Base-by-base conservation (phyloP, 1,140 invertebrate genomes). In the Drosophila neocordata region DNA sequence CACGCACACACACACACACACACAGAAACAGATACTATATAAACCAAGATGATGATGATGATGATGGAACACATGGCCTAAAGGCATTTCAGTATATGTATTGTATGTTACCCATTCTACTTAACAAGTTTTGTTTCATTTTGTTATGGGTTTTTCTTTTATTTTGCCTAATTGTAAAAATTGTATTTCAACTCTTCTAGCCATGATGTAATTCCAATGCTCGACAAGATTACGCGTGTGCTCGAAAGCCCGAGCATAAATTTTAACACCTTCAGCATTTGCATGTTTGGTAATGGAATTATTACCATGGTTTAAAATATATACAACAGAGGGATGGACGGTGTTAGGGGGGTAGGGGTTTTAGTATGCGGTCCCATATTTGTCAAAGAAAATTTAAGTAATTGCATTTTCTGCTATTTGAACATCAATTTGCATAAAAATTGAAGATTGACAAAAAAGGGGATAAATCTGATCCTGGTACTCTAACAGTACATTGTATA, bases 311-410 rank as follows among this genome's bases (percentile, higher is more conserved):
- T n/a, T 41, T 2, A 24, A 24, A 4, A 24, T 24, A n/a, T 24
- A 24, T 24, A 24, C 22, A 24, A 24, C 22, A 24, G n/a, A 24
- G 22, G 22, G 4, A 24, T 4, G 22, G 22, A 4, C n/a, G 22
- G 22, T 24, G 22, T 24, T 4, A 2, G 4, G 22, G 2, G 22
- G 22, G 22, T 24, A 27, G 31, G 18, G 55, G 60, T n/a, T 12
- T 37, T 51, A 18, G 9, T 9, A 12, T 9, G 8, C 27, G 48
- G 51, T 31, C 44, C 38, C 64, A 77, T 73, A 87, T 87, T 82
- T 88, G 83, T 87, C 82, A 87, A 87, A 87, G 82, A 80, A 82
- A 69, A 56, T 82, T 79, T 69, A 68, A 75, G 79, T 87, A 87
- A 87, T 87, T 88, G 73, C 67, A 76, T 76, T 76, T 69, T 65